A percentile compares a stretch with the other conserved stretches of the same genome.
phyloP scores from a whole-genome alignment of 2,113 vertebrate species.

The Clarias batrachus region DNA sequence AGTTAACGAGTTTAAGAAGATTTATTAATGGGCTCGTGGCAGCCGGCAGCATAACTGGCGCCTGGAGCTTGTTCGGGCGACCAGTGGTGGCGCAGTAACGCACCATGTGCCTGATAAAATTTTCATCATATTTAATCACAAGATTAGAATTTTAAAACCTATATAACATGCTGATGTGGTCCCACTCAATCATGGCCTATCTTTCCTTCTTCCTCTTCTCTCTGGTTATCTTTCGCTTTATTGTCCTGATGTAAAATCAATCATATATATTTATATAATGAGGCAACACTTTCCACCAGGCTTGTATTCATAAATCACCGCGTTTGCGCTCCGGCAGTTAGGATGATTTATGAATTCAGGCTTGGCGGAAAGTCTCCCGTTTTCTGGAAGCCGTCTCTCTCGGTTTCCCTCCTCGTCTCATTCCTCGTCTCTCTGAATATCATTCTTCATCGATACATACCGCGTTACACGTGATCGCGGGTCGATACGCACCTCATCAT shows the following conservation, averaged over 20 bases:
- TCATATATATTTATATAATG: constrained; percentile 34
- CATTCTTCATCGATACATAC: constrained; percentile 30
- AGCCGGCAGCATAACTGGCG: constrained; percentile 17
- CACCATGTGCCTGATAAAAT: constrained; percentile 2
- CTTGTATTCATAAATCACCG: constrained; percentile 5
- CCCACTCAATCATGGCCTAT: constrained; percentile 23
- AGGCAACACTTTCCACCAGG: constrained; percentile 20
- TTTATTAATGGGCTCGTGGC: constrained; percentile 22
- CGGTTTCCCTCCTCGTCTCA: neutral
- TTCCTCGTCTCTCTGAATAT: neutral
- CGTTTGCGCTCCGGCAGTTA: constrained; percentile 8
- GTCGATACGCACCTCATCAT: constrained; percentile 40
- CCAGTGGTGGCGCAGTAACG: constrained; percentile 1
- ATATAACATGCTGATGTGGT: constrained; percentile 50
- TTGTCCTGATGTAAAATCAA: constrained; percentile 32
- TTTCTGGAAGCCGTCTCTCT: constrained; percentile 5
- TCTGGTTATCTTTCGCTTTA: constrained; percentile 15
- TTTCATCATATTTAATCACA: constrained; percentile 31
- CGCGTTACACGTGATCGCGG: constrained; percentile 29
- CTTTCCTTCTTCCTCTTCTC: constrained; percentile 50
- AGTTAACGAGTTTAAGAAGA: constrained; percentile 31
- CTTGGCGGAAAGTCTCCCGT: neutral
- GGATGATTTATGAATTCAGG: constrained; percentile 21
- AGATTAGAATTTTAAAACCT: constrained; percentile 23
- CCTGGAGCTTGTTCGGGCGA: neutral